These are phyloP conservation scores for Theonella swinhoei DNA, from an alignment of 37 sponge, comb jelly and placozoan genomes.

Conservation along the genomic window DNA sequence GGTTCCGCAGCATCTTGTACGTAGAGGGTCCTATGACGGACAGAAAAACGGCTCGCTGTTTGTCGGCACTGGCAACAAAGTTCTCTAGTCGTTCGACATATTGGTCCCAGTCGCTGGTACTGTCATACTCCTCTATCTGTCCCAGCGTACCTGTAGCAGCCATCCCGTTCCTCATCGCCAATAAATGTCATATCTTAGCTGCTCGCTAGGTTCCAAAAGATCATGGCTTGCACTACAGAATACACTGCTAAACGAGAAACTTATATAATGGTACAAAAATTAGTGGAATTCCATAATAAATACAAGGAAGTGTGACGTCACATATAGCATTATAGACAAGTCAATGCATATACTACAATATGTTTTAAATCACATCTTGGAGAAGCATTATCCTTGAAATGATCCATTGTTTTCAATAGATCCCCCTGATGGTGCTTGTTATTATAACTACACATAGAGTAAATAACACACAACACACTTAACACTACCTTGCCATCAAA, in stretches of 20 bases:
- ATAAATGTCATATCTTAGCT: background rate
- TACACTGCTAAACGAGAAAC: background rate
- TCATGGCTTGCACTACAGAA: background rate
- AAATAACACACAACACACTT: background rate
- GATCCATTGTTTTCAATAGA: too few species aligned
- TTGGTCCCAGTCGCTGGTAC: background rate
- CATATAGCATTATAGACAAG: background rate
- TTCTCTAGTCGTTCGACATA: conserved; percentile 6
- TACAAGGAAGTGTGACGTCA: background rate
- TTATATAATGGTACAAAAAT: background rate
- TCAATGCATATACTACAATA: background rate
- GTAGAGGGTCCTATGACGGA: background rate
- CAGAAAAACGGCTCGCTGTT: conserved; percentile 15
- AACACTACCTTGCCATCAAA: background rate
- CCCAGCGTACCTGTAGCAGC: background rate
- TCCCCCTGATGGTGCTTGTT: too few species aligned
- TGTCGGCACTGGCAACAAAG: background rate
- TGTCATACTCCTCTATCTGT: conserved; percentile 16
- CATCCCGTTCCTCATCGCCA: conserved; percentile 7
- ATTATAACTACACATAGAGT: too few species aligned
- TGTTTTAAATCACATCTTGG: too few species aligned
- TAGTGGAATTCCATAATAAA: too few species aligned
- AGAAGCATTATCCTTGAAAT: too few species aligned
- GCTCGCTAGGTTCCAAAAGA: background rate
- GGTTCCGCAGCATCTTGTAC: conserved; percentile 7